Percentiles rank a stretch among this genome's conserved stretches.
phyloP scores from a whole-genome alignment of 2,888 invertebrate genomes.

The Tetranychus truncatus region DNA sequence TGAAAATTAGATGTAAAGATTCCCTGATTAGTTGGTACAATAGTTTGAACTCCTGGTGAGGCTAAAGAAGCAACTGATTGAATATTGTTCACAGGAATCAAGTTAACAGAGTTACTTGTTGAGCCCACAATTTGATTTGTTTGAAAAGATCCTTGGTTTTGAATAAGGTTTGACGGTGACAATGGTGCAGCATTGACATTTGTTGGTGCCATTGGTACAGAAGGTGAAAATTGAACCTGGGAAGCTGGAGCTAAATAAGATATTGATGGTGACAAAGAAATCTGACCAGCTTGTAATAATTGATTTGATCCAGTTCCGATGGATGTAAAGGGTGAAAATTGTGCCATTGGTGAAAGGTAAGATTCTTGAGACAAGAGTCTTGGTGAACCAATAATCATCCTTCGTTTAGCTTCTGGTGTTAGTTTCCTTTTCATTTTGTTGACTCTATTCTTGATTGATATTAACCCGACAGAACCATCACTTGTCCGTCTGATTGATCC shows the following conservation, averaged over 20 bases:
- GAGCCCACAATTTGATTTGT: not conserved
- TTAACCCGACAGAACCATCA: no score
- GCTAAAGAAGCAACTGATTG: not conserved
- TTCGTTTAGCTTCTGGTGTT: not conserved
- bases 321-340: not conserved
- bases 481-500: no score
- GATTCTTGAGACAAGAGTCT: not conserved
- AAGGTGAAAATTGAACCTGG: no score
- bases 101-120: not conserved
- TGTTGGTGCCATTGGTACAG: no score
- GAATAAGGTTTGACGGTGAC: not conserved
- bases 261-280: not conserved
- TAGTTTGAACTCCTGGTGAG: not conserved
- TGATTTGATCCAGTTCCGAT: not conserved
- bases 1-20: not conserved
- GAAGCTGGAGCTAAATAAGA: not conserved
- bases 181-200: not conserved
- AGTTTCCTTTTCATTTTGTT: not conserved
- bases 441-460: no score
- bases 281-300: not conserved
- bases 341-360: not conserved
- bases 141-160: not conserved
- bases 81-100: not conserved
- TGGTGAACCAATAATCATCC: not conserved
- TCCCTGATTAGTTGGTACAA: not conserved